phyloP scores from a whole-genome alignment of 2,797 vertebrate species.

The Pelochelys cantorii region DNA sequence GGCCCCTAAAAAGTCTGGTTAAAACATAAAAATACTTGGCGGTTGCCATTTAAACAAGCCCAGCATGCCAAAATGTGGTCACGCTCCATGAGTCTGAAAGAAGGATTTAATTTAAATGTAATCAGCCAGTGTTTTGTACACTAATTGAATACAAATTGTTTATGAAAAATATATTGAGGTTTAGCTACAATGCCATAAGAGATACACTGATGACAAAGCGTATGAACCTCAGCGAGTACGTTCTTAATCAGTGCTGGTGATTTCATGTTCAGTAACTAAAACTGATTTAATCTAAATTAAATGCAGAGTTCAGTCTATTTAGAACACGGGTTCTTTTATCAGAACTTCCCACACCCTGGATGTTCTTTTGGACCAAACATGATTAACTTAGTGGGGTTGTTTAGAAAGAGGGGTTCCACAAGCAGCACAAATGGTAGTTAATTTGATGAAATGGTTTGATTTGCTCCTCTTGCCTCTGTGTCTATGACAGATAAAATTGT shows the following conservation, averaged over 20 bases:
- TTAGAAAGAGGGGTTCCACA: not conserved
- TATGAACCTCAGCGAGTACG: constrained; percentile 39
- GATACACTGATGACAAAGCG: constrained; percentile 45
- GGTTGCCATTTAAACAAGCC: not conserved
- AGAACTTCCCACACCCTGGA: constrained; percentile 36
- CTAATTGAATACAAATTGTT: constrained; percentile 57
- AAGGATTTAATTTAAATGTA: constrained; percentile 60
- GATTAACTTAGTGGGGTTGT: constrained; percentile 34
- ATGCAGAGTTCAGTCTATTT: constrained; percentile 38
- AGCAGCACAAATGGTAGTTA: constrained; percentile 36
- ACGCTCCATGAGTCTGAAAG: constrained; percentile 35
- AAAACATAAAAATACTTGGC: not conserved
- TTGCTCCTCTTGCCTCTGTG: constrained; percentile 51
- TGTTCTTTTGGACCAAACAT: constrained; percentile 49
- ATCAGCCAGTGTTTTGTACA: constrained; percentile 38
- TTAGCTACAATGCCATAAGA: constrained; percentile 53
- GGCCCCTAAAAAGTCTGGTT: not conserved
- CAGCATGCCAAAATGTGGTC: constrained; percentile 17
- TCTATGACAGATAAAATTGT: constrained; percentile 68
- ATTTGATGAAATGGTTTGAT: constrained; percentile 67
- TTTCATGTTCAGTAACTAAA: constrained; percentile 52
- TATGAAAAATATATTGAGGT: constrained; percentile 48
- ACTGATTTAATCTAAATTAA: constrained; percentile 15
- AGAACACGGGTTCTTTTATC: constrained; percentile 36
- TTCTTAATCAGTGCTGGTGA: constrained; percentile 40